Conservation (phyloP, 92 coral and sea anemone genomes). For the Zoanthus gigantus region DNA sequence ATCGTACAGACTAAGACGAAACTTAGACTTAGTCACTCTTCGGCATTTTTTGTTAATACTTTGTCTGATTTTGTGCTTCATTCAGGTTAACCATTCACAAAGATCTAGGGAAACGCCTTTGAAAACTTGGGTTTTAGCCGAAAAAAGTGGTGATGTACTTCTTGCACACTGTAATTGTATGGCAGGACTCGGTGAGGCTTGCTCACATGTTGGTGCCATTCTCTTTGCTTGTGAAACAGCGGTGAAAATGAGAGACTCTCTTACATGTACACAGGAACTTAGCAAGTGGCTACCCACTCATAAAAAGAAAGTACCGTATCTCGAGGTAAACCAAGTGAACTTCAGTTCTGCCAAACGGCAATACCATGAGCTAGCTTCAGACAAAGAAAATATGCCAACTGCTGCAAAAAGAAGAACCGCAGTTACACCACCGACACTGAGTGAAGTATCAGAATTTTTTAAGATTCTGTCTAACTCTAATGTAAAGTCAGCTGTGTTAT, state of each 20-base stretch:
- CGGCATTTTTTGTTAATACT: background rate
- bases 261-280: conserved; percentile 37
- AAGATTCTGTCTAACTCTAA: conserved; percentile 1
- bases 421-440: conserved; percentile 35
- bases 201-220: conserved; percentile 26
- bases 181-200: conserved; percentile 36
- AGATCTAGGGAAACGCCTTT: conserved; percentile 48
- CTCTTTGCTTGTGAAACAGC: conserved; percentile 42
- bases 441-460: conserved; percentile 32
- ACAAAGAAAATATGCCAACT: background rate
- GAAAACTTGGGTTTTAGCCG: conserved; percentile 57
- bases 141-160: conserved; percentile 42
- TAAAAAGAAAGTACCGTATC: conserved; percentile 29
- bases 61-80: background rate
- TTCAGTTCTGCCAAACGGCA: conserved; percentile 49
- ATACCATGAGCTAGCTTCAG: conserved; percentile 31
- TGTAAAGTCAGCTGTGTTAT: conserved; percentile 41
- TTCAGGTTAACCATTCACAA: conserved; percentile 56
- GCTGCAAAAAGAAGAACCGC: background rate
- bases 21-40: background rate
- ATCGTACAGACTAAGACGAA: background rate
- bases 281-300: conserved; percentile 40
- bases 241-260: conserved; percentile 21
- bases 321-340: conserved; percentile 28
- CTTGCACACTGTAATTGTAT: conserved; percentile 57